Conservation (phyloP, 2,888 invertebrate species). For the Nycteola revayana region DNA sequence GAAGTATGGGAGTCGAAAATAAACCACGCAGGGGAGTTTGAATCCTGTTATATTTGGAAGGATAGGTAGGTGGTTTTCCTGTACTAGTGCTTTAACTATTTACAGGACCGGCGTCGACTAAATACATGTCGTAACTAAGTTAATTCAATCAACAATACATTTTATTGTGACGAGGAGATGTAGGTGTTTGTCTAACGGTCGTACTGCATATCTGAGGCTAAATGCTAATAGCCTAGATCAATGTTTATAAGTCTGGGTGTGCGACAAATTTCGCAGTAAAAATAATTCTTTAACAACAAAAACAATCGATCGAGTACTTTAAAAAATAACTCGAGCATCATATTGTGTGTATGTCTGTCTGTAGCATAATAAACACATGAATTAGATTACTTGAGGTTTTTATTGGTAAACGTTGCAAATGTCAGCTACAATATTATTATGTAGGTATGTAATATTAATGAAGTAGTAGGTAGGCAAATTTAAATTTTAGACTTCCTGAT, state of each 20-base stretch:
- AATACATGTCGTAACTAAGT: slow-evolving; percentile 23
- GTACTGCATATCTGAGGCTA: slow-evolving; percentile 19
- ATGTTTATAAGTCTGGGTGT: neutral
- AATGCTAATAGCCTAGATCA: slow-evolving; percentile 3
- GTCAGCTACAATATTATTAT: no score
- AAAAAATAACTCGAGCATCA: no score
- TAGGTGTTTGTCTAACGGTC: slow-evolving; percentile 34
- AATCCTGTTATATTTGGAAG: slow-evolving; percentile 63
- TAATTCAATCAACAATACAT: slow-evolving; percentile 20
- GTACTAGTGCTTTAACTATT: slow-evolving; percentile 23
- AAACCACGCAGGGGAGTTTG: slow-evolving; percentile 71
- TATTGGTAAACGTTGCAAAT: no score
- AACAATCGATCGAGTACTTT: no score
- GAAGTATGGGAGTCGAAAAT: slow-evolving; percentile 62
- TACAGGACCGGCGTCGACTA: slow-evolving; percentile 25
- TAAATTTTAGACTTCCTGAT: slow-evolving; percentile 18
- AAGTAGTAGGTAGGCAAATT: no score
- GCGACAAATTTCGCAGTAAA: no score
- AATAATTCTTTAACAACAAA: no score
- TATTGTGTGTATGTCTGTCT: no score
- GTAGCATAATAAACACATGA: no score
- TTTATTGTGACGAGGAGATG: slow-evolving; percentile 25
- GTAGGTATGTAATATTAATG: no score
- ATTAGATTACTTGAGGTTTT: no score
- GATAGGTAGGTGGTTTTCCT: slow-evolving; percentile 49